phyloP scores from a whole-genome alignment of 2,113 vertebrate species.

The Hippocampus barbouri region DNA sequence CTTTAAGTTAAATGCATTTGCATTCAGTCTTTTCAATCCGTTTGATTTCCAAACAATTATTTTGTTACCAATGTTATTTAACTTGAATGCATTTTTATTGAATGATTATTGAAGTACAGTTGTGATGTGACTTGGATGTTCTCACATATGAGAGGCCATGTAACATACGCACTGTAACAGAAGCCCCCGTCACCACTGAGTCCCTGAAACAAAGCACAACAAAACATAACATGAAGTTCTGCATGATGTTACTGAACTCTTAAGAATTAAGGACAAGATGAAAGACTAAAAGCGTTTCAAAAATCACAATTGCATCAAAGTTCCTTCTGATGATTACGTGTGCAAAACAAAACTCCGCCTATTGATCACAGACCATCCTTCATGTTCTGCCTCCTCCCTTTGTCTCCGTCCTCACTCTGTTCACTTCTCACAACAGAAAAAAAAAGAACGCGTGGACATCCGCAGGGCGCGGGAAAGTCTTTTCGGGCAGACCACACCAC shows the following conservation, averaged over 20 bases:
- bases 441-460: constrained; percentile 42
- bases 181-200: too few relatives aligned
- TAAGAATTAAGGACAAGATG: not conserved
- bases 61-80: too few relatives aligned
- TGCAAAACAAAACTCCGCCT: constrained; percentile 61
- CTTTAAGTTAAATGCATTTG: too few relatives aligned
- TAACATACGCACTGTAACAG: too few relatives aligned
- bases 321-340: constrained; percentile 19
- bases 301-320: not conserved
- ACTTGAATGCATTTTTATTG: too few relatives aligned
- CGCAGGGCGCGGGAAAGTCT: not conserved
- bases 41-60: too few relatives aligned
- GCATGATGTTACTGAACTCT: not conserved
- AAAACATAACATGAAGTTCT: not conserved
- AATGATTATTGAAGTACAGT: too few relatives aligned
- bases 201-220: too few relatives aligned
- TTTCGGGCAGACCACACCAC: not conserved
- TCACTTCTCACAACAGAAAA: not conserved
- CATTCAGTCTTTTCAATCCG: too few relatives aligned
- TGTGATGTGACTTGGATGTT: too few relatives aligned
- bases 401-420: not conserved
- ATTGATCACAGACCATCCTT: constrained; percentile 67
- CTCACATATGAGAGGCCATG: too few relatives aligned
- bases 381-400: constrained; percentile 43
- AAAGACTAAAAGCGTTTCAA: not conserved